These are phyloP conservation scores for Parapsyche elsis DNA, from an alignment of 1,140 invertebrate species.

Conservation along the genomic window DNA sequence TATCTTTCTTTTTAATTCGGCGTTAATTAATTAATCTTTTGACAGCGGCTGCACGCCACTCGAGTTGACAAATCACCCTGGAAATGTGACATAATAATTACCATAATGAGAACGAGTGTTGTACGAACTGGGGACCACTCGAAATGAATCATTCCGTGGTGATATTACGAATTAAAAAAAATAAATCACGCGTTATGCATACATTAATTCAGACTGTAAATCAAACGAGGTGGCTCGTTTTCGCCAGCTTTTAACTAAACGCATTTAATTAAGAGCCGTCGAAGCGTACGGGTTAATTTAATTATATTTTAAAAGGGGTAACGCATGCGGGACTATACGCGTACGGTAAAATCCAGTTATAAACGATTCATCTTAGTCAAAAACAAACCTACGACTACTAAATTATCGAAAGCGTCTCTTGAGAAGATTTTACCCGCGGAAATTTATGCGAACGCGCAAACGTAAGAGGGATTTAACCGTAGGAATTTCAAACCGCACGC, in stretches of 20 bases:
- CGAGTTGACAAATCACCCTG: conserved; percentile 12
- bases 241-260: neutral
- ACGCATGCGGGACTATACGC: neutral
- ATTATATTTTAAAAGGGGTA: neutral
- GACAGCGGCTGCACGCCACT: conserved; percentile 4
- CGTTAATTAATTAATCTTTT: neutral
- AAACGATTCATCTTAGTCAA: conserved; percentile 28
- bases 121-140: neutral
- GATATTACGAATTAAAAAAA: neutral
- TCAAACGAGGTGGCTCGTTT: neutral
- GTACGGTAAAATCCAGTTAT: neutral
- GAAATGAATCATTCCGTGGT: neutral
- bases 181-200: neutral
- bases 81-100: conserved; percentile 17
- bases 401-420: conserved; percentile 13
- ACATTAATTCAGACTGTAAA: conserved; percentile 1
- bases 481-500: neutral
- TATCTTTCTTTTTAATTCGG: conserved; percentile 13
- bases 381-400: conserved; percentile 22
- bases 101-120: neutral
- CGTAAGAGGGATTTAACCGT: neutral
- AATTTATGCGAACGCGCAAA: conserved; percentile 6
- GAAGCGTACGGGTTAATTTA: conserved; percentile 7
- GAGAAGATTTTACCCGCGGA: conserved; percentile 2
- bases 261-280: neutral